phyloP scores from a whole-genome alignment of 2,888 invertebrate genomes.

The Sturmia bella region DNA sequence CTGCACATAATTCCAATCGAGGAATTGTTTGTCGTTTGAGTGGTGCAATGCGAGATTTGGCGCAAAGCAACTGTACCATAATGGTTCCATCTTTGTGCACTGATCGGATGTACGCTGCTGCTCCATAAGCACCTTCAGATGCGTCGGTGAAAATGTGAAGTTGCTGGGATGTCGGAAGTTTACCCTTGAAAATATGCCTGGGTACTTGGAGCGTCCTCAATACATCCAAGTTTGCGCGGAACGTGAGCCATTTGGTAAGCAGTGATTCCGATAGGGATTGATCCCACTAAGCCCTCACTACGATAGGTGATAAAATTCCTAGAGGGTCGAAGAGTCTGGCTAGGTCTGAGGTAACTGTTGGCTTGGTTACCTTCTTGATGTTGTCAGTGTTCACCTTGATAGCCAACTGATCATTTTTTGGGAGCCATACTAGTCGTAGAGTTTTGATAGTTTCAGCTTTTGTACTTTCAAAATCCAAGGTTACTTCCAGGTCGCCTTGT shows the following conservation, averaged over 20 bases:
- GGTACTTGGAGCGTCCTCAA: slow-evolving; percentile 6
- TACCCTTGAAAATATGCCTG: slow-evolving; percentile 1
- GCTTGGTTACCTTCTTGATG: neutral
- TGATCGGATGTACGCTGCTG: slow-evolving; percentile 12
- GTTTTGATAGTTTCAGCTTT: neutral
- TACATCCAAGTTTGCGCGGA: slow-evolving; percentile 5
- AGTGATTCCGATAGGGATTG: neutral
- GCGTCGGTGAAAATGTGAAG: slow-evolving; percentile 27
- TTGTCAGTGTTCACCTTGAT: neutral
- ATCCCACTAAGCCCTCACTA: neutral
- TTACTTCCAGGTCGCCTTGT: neutral
- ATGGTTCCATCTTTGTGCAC: slow-evolving; percentile 10
- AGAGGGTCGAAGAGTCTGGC: neutral
- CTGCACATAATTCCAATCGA: neutral
- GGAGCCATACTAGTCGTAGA: neutral
- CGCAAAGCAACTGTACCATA: slow-evolving; percentile 2
- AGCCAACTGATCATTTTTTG: neutral
- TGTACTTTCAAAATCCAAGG: neutral
- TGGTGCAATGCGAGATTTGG: slow-evolving; percentile 10
- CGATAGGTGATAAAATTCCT: neutral
- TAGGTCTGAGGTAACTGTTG: neutral
- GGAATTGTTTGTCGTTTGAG: slow-evolving; percentile 1
- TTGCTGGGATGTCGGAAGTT: slow-evolving; percentile 1
- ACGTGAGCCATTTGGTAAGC: slow-evolving; percentile 8
- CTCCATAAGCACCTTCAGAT: slow-evolving; percentile 19